Evolutionary conservation across 2,888 invertebrate species (phyloP), one percentile per base, ranked within the genome.

Genomic region (Malthinus seriepunctatus): DNA sequence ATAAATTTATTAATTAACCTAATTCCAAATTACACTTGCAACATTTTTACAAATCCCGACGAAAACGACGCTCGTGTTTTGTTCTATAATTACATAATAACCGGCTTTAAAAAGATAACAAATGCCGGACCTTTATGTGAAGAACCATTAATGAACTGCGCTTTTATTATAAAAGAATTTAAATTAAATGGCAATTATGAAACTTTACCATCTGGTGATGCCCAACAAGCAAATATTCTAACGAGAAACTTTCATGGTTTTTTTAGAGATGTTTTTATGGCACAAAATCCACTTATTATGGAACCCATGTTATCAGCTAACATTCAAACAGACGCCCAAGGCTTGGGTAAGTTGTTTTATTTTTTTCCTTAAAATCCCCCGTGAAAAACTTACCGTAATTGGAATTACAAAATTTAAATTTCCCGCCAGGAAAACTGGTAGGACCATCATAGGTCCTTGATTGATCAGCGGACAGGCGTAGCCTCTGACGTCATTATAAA

Each of bases 111-210:
- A 78, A 95, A 77, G 91, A 93, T 5, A 87, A 94, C 23, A 78
- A 73, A 90, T 51, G 88, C 93, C 38, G 99, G 99, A 0, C 98
- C 98, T 0, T 77, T 99, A 42, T 99, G 98, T 79, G 96, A 97
- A 71, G 99, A 99, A 74, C 96, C 97, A 1, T 89, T 99, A 89
- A 91, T 90, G 81, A 97, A 97, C 1, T 95, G 97, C 1, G 93
- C 90, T 11, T 96, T 97, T 79, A 82, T 92, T 51, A 84, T 98
- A 1, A 91, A 93, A 69, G 89, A 92, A 66, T 97, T 95, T 91
- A 82, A 80, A 0, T 75, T 89, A 35, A 81, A 82, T 35, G 50
- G 39, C 23, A 32, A 58, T 11, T 23, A 42, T 35, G 51, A 50
- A 3, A 9, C 9, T n/a, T n/a, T 34, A 10, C 45, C 38, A 15